phyloP scores from a whole-genome alignment of 2,113 vertebrate genomes.

The Callithrix jacchus region DNA sequence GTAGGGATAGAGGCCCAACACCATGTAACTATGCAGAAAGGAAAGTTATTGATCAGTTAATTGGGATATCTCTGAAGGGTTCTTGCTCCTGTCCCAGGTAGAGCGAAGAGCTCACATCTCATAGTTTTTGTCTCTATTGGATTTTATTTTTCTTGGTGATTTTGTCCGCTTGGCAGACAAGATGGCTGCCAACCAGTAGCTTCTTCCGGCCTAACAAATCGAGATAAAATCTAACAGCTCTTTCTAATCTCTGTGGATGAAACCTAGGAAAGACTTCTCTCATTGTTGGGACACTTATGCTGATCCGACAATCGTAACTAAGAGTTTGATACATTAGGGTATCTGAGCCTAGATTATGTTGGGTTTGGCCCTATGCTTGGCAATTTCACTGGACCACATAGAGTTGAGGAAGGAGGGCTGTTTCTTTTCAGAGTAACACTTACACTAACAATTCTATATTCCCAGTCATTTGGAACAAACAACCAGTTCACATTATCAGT shows the following conservation, averaged over 20 bases:
- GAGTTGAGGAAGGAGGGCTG: not conserved
- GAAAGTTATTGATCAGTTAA: not conserved
- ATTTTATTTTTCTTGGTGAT: not conserved
- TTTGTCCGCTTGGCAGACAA: not conserved
- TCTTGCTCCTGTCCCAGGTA: not conserved
- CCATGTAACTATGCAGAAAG: not conserved
- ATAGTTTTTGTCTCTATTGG: not conserved
- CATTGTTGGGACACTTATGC: not conserved
- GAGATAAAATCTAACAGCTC: not conserved
- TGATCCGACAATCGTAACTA: not conserved
- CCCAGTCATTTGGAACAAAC: not conserved
- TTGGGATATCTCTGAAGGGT: not conserved
- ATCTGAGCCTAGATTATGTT: not conserved
- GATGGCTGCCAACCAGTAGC: not conserved
- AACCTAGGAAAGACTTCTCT: not conserved
- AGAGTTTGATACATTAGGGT: not conserved
- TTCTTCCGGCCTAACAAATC: not conserved
- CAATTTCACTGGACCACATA: rapidly evolving
- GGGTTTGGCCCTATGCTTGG: not conserved
- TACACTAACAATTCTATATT: not conserved
- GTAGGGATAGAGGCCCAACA: not conserved
- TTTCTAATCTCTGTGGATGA: not conserved
- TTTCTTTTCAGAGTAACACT: not conserved
- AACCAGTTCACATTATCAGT: not conserved
- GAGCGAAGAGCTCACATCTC: not conserved